Percentiles rank a stretch among this genome's conserved stretches.
Conservation (phyloP, 1,140 invertebrate species). For the Bathynomus jamesi region DNA sequence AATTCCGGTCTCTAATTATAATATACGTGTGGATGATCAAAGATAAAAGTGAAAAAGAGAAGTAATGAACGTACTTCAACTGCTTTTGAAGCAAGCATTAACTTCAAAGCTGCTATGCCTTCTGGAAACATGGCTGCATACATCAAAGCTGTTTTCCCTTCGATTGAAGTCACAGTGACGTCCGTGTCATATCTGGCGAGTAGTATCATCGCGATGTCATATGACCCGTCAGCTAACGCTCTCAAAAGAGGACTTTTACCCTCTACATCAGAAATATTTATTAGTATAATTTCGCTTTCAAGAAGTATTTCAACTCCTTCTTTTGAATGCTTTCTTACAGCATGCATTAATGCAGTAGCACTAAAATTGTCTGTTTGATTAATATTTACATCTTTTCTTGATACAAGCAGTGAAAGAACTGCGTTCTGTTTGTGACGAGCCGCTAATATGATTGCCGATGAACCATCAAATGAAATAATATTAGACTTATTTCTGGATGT, state of each 20-base stretch:
- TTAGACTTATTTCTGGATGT: conserved; percentile 32
- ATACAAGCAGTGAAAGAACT: conserved; percentile 20
- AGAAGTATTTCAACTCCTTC: conserved; percentile 23
- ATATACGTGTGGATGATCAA: neutral
- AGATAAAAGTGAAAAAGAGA: neutral
- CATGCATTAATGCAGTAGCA: conserved; percentile 19
- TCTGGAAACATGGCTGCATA: conserved; percentile 32
- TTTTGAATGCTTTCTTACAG: conserved; percentile 13
- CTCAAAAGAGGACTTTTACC: conserved; percentile 33
- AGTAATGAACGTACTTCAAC: conserved; percentile 17
- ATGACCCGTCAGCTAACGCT: conserved; percentile 23
- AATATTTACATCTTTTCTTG: conserved; percentile 23
- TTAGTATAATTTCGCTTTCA: conserved; percentile 22
- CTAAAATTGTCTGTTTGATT: conserved; percentile 27
- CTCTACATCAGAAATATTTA: conserved; percentile 32
- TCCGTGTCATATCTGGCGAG: conserved; percentile 29
- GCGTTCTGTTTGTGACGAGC: conserved; percentile 14
- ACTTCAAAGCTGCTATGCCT: conserved; percentile 28
- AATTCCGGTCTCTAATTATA: neutral
- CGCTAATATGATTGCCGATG: conserved; percentile 27
- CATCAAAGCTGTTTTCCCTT: conserved; percentile 32
- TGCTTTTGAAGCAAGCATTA: conserved; percentile 27
- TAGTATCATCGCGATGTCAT: conserved; percentile 30
- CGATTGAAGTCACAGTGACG: conserved; percentile 24
- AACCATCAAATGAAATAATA: conserved; percentile 18